Percentiles rank a stretch among this genome's conserved stretches.
These are phyloP conservation scores for Bedellia somnulentella DNA, from an alignment of 2,888 invertebrate species.

Conservation along the genomic window DNA sequence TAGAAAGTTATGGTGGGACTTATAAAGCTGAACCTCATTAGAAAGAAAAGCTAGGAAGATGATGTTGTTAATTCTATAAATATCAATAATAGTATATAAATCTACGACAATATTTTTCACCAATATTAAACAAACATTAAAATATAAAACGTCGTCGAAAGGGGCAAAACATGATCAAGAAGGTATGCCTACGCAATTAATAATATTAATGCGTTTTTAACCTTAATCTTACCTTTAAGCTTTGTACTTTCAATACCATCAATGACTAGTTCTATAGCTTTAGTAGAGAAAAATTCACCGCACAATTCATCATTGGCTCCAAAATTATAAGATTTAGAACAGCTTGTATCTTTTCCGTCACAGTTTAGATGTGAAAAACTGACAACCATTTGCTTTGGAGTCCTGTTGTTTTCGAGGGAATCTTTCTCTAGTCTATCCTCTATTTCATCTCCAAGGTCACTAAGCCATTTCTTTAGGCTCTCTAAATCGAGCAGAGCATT, in stretches of 20 bases:
- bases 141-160: no score
- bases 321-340: conserved; percentile 67
- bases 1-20: no score
- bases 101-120: no score
- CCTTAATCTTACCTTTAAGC: conserved; percentile 33
- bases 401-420: conserved; percentile 76
- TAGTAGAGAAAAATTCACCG: conserved; percentile 65
- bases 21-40: no score
- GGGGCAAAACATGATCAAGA: no score
- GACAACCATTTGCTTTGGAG: conserved; percentile 77
- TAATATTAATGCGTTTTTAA: no score
- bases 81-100: no score
- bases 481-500: conserved; percentile 69
- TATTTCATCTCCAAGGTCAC: conserved; percentile 79
- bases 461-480: conserved; percentile 77
- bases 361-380: conserved; percentile 65
- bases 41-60: no score
- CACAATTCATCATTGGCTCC: conserved; percentile 64
- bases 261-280: conserved; percentile 68
- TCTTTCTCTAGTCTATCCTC: conserved; percentile 82
- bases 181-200: no score
- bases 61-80: no score
- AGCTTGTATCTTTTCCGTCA: conserved; percentile 56
- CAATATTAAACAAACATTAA: no score
- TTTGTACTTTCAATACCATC: conserved; percentile 56